Base-by-base conservation (phyloP, 2,888 invertebrate species). In the Cloeon dipterum region DNA sequence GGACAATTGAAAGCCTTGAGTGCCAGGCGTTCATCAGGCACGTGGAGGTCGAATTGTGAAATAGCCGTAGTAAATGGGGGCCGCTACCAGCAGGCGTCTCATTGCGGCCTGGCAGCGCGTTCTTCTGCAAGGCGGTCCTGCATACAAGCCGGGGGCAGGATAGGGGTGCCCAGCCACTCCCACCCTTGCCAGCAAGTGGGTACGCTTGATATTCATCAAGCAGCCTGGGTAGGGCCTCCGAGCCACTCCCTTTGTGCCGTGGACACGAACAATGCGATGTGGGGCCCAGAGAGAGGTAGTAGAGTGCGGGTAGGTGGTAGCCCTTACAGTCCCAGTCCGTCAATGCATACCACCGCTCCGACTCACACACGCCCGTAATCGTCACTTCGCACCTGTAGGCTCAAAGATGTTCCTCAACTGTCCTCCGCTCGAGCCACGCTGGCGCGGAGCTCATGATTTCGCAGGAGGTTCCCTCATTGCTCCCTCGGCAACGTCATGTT, bases 171-270 rank as follows among this genome's bases (percentile, higher is more conserved):
- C 7, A 16, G 29, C 29, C 29, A n/a, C 29, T 29, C 29, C 29
- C 29, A 29, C 29, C 29, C 29, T 29, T 29, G 29, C 13, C 14
- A 16, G 8, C 16, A 29, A 21, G 29, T 29, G 29, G 29, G 23
- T 23, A 11, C 7, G 23, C 11, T 23, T 23, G 11, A 23, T 29
- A 29, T 29, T 11, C n/a, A 29, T 14, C 10, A 14, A 7, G 29
- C n/a, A n/a, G n/a, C n/a, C n/a, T n/a, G n/a, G n/a, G n/a, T n/a
- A 16, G 29, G 29, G 29, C 13, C 5, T 29, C 29, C 29, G 29
- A 29, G 29, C 29, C 29, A 29, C 29, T 29, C 29, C 29, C 29
- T 16, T 29, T 29, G 29, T 29, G 29, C 29, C 29, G n/a, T n/a
- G 29, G 29, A 29, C 29, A n/a, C n/a, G 14, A 7, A 29, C 29